Evolutionary conservation across 2,113 vertebrate genomes (phyloP).

Genomic region (Neotragus pygmaeus): DNA sequence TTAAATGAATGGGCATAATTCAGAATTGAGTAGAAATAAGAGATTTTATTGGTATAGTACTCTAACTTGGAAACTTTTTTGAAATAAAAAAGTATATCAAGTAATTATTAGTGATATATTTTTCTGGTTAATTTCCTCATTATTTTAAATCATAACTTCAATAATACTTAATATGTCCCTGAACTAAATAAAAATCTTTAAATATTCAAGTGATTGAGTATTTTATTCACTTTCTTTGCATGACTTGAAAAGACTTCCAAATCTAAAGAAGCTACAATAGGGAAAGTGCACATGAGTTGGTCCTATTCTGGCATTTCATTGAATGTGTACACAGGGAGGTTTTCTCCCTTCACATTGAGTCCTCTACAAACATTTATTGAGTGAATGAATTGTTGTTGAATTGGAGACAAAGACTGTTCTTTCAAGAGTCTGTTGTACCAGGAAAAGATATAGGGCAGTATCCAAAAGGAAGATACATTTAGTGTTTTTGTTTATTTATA

Average conservation of each 20-base stretch:
- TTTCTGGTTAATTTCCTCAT: slow-evolving; percentile 7
- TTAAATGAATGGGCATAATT: neutral
- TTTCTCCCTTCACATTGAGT: neutral
- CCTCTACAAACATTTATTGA: neutral
- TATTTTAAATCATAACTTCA: neutral
- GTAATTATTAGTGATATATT: neutral
- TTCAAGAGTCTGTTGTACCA: neutral
- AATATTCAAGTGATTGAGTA: neutral
- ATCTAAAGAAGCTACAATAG: neutral
- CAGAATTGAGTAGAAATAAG: neutral
- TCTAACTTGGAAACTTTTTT: neutral
- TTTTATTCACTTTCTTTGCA: neutral
- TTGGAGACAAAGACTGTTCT: neutral
- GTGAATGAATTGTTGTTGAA: neutral
- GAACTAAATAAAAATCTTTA: slow-evolving; percentile 7
- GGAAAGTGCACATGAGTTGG: neutral
- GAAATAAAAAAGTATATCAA: neutral
- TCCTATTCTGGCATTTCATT: neutral
- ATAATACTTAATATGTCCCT: neutral
- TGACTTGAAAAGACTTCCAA: neutral
- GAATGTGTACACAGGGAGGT: neutral
- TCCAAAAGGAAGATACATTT: neutral
- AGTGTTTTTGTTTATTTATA: neutral
- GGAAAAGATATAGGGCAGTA: neutral
- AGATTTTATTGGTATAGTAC: neutral